Evolutionary conservation across 2,113 vertebrate genomes (phyloP).

Genomic region (Gymnogyps californianus): DNA sequence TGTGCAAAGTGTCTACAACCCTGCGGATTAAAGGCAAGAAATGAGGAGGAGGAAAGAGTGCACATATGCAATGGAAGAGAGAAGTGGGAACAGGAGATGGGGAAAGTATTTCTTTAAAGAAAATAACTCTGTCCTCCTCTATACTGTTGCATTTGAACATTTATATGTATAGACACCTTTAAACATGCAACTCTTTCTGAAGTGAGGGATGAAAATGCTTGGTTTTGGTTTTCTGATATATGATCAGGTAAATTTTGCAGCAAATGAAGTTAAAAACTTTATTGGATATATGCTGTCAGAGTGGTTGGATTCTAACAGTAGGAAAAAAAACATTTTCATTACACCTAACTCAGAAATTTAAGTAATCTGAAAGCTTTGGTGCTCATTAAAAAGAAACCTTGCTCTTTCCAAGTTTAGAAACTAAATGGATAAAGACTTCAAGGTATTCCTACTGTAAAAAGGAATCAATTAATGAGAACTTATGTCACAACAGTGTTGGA

Average conservation of each 20-base stretch:
- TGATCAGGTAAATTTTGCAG: background rate
- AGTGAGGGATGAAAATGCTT: background rate
- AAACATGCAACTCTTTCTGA: background rate
- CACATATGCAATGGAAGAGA: background rate
- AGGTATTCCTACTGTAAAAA: background rate
- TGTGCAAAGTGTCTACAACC: background rate
- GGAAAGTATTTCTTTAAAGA: background rate
- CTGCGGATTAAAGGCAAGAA: background rate
- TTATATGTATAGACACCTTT: background rate
- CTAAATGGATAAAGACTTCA: background rate
- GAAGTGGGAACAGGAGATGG: background rate
- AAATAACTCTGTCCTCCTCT: background rate
- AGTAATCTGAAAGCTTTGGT: background rate
- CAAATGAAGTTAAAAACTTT: background rate
- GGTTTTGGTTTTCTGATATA: background rate
- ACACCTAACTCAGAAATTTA: background rate
- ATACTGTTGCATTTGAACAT: background rate
- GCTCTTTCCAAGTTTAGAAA: background rate
- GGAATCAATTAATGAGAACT: background rate
- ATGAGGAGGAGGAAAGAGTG: background rate
- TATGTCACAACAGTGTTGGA: background rate
- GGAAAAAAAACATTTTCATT: background rate
- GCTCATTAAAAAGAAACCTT: background rate
- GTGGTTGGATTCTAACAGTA: background rate
- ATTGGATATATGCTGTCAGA: background rate